A percentile compares a stretch with the other conserved stretches of the same genome.
Evolutionary conservation across 2,888 invertebrate species (phyloP).

Genomic region (Argyresthia albistria): DNA sequence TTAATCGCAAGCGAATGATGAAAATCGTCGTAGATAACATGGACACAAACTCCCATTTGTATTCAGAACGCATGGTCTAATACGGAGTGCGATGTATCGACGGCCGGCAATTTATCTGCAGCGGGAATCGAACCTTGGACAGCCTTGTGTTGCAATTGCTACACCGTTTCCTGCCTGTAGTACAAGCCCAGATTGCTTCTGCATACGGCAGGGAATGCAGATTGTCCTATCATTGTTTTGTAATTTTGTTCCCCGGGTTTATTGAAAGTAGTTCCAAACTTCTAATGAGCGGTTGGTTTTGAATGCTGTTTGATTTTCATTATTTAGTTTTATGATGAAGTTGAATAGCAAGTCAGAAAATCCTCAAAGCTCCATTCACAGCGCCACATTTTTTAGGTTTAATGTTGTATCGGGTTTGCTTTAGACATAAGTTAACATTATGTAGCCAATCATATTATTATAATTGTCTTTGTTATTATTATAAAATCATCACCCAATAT

Average conservation of each 20-base stretch:
- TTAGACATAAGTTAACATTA: too few relatives aligned
- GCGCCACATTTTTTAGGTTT: too few relatives aligned
- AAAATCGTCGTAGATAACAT: background rate
- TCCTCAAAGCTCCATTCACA: background rate
- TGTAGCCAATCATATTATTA: too few relatives aligned
- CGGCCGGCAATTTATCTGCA: constrained; percentile 52
- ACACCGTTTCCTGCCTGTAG: constrained; percentile 43
- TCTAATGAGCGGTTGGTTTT: too few relatives aligned
- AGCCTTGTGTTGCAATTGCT: constrained; percentile 40
- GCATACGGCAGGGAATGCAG: constrained; percentile 53
- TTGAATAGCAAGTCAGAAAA: too few relatives aligned
- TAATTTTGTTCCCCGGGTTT: constrained; percentile 11
- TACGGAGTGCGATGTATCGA: constrained; percentile 53
- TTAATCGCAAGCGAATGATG: too few relatives aligned
- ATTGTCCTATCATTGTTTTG: constrained; percentile 55
- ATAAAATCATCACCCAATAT: background rate
- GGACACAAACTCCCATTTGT: constrained; percentile 42
- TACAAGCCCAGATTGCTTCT: constrained; percentile 57
- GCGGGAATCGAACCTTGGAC: constrained; percentile 41
- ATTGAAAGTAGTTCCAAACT: background rate
- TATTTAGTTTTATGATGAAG: too few relatives aligned
- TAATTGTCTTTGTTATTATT: too few relatives aligned
- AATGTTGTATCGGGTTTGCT: too few relatives aligned
- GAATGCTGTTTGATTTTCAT: too few relatives aligned
- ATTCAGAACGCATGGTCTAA: constrained; percentile 59